A percentile compares a stretch with the other conserved stretches of the same genome.
These are phyloP conservation scores for Drosophila diplacantha DNA, from an alignment of 2,888 invertebrate genomes.

Conservation along the genomic window DNA sequence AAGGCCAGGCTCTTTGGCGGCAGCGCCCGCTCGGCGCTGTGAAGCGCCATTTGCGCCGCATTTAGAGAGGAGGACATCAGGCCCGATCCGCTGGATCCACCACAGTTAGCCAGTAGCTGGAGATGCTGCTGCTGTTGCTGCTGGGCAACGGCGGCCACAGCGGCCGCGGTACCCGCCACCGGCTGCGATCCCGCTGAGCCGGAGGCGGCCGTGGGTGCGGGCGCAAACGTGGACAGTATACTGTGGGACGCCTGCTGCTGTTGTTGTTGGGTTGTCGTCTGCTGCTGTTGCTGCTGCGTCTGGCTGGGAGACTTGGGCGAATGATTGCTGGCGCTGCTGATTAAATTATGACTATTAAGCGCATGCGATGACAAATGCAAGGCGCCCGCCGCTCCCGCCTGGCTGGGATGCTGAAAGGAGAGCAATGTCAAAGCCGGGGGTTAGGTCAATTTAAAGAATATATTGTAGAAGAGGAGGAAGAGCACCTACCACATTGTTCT, in stretches of 20 bases:
- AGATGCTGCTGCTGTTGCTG: constrained; percentile 76
- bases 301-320: constrained; percentile 78
- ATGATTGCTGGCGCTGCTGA: constrained; percentile 74
- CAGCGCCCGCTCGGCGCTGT: constrained; percentile 66
- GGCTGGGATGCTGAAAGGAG: constrained; percentile 69
- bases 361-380: constrained; percentile 78
- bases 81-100: constrained; percentile 73
- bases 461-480: neutral
- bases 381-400: constrained; percentile 55
- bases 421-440: constrained; percentile 17
- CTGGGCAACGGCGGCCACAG: constrained; percentile 66
- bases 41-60: constrained; percentile 69
- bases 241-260: constrained; percentile 61
- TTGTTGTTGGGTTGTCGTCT: constrained; percentile 55
- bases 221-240: constrained; percentile 70
- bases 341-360: constrained; percentile 78
- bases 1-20: constrained; percentile 70
- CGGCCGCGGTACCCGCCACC: constrained; percentile 46
- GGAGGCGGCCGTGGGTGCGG: constrained; percentile 52
- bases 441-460: constrained; percentile 4
- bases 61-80: constrained; percentile 78
- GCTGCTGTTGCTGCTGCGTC: constrained; percentile 62
- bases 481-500: constrained; percentile 69
- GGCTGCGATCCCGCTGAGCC: constrained; percentile 31
- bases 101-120: constrained; percentile 67